Evolutionary conservation across 2,888 invertebrate species (phyloP).

Genomic region (Epirrhoe tristata): DNA sequence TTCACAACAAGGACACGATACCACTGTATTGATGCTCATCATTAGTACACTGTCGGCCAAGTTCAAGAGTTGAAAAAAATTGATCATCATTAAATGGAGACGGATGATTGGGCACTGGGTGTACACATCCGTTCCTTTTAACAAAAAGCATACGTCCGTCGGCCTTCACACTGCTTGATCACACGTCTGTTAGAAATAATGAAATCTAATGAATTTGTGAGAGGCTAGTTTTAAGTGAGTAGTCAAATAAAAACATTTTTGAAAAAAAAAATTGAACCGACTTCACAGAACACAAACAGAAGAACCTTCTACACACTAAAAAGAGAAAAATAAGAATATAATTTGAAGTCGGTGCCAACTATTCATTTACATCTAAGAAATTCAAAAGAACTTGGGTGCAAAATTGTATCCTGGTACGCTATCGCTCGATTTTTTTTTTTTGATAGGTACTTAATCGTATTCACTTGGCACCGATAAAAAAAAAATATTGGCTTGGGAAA

Average conservation of each 20-base stretch:
- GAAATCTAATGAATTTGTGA: conserved; percentile 13
- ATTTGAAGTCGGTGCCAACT: too few species aligned
- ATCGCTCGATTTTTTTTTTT: too few species aligned
- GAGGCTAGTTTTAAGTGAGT: neutral
- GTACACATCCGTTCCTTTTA: conserved; percentile 64
- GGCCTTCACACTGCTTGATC: conserved; percentile 66
- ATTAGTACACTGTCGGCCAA: conserved; percentile 64
- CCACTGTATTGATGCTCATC: conserved; percentile 45
- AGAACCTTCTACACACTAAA: too few species aligned
- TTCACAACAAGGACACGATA: conserved; percentile 46
- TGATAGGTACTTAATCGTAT: too few species aligned
- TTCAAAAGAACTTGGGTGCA: too few species aligned
- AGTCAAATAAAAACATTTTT: too few species aligned
- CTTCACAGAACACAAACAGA: too few species aligned
- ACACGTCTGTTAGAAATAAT: conserved; percentile 24
- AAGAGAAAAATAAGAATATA: too few species aligned
- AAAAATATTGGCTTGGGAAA: too few species aligned
- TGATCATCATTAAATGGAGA: conserved; percentile 56
- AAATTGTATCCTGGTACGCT: too few species aligned
- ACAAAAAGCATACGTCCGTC: conserved; percentile 70
- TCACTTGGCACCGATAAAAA: neutral
- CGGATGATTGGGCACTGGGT: conserved; percentile 60
- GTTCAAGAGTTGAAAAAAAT: conserved; percentile 65
- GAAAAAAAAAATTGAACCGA: too few species aligned
- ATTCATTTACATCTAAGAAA: too few species aligned